Conservation (phyloP, 1,140 invertebrate species). For the Pomacea maculata region DNA sequence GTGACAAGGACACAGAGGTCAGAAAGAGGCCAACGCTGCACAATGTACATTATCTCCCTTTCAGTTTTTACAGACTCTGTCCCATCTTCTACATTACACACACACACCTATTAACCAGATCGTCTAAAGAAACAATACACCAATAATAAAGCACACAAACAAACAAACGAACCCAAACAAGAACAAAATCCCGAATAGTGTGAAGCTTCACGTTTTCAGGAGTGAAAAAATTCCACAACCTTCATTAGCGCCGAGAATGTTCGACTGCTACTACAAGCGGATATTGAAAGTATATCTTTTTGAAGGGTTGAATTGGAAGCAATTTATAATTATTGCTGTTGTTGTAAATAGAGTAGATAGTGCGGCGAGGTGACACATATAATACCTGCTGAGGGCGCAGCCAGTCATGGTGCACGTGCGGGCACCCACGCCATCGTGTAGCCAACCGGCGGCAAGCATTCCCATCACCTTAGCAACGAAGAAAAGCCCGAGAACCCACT, state of each 20-base stretch:
- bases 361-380: no score
- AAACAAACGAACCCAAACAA: neutral
- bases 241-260: no score
- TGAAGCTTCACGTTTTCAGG: neutral
- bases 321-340: no score
- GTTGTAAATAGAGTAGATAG: no score
- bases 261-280: no score
- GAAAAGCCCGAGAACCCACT: conserved; percentile 7
- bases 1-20: conserved; percentile 3
- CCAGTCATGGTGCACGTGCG: conserved; percentile 4
- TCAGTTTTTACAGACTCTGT: neutral
- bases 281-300: no score
- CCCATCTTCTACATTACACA: neutral
- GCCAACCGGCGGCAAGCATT: conserved; percentile 2
- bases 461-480: conserved; percentile 3
- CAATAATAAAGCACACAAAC: neutral
- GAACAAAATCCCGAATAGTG: neutral
- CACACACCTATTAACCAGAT: neutral
- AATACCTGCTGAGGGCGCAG: neutral
- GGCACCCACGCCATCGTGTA: neutral
- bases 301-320: no score
- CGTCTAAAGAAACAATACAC: neutral
- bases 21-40: neutral
- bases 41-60: neutral
- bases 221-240: no score